Base-by-base conservation (phyloP, 2,888 invertebrate genomes). In the Platycheirus albimanus region DNA sequence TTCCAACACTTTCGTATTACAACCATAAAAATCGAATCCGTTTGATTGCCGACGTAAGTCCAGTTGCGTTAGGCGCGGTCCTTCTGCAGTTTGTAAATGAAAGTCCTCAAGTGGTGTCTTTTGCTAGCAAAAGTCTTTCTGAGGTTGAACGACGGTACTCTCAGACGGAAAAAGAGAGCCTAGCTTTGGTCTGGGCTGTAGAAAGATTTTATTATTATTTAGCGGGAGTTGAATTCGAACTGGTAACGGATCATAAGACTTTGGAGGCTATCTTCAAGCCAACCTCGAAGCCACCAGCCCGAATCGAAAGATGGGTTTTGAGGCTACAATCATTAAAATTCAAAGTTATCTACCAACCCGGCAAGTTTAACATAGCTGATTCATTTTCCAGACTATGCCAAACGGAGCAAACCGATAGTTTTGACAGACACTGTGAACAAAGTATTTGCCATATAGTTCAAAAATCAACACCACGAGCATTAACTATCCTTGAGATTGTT, bases 51-150 rank as follows among this genome's bases (percentile, higher is more conserved):
- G 74, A 66, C 47, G 47, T 56, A 10, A 74, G 66, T 20, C 36
- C 74, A 38, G 74, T 54, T 6, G 54, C 64, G 1, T 24, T 64
- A 20, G 75, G 67, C 3, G 58, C 58, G 4, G 67, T 67, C n/a
- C n/a, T n/a, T n/a, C 11, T 58, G 24, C 75, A 56, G 10, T 64
- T 72, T 54, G 24, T 43, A n/a, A n/a, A 28, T 6, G 28, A 28
- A 28, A 63, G 2, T 17, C 71, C 43, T 41, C 33, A 56, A 19
- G 69, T 83, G 5, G 77, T 81, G 19, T 51, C 49, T 19, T 85
- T 85, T 64, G 85, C 84, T 3, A 85, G 79, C 20, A 85, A 85
- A 63, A 63, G 63, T 15, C 33, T 72, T 10, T 54, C 72, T 7
- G 64, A 41, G 11, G 56, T 56, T 2, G 47, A 66, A 54, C 19